Evolutionary conservation across 2,797 vertebrate species (phyloP).

Genomic region (Psittacula derbiana): DNA sequence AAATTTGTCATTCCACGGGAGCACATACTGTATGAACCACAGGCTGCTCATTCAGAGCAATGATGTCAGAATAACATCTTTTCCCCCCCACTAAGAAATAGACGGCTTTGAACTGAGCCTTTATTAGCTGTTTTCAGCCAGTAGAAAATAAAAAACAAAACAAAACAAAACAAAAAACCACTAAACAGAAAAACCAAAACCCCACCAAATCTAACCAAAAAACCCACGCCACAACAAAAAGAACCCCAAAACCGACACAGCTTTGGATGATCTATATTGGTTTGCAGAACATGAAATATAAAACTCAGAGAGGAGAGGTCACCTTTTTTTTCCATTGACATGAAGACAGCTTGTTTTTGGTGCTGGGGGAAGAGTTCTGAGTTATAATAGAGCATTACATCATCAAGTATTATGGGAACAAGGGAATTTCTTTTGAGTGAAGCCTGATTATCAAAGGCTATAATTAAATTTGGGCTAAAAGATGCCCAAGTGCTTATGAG

Average conservation of each 20-base stretch:
- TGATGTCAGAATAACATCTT: conserved; percentile 79
- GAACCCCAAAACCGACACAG: background rate
- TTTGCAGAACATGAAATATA: conserved; percentile 62
- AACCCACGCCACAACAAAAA: background rate
- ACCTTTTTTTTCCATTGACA: conserved; percentile 80
- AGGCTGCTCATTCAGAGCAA: conserved; percentile 72
- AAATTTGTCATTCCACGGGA: conserved; percentile 77
- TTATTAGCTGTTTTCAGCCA: conserved; percentile 50
- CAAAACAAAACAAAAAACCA: no score
- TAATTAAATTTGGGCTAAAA: conserved; percentile 96
- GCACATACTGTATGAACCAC: conserved; percentile 73
- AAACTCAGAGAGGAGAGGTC: conserved; percentile 68
- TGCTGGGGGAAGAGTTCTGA: conserved; percentile 53
- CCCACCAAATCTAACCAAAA: background rate
- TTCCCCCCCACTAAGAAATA: conserved; percentile 42
- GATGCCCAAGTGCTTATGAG: conserved; percentile 89
- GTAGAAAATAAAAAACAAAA: background rate
- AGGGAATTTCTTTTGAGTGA: conserved; percentile 86
- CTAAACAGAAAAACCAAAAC: background rate
- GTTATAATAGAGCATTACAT: conserved; percentile 88
- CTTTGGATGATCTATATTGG: conserved; percentile 36
- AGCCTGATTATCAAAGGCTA: conserved; percentile 87
- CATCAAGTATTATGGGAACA: conserved; percentile 90
- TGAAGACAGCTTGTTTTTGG: conserved; percentile 81
- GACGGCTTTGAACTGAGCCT: conserved; percentile 22